phyloP scores from a whole-genome alignment of 2,888 invertebrate species.

The Chrysotoxum bicinctum region DNA sequence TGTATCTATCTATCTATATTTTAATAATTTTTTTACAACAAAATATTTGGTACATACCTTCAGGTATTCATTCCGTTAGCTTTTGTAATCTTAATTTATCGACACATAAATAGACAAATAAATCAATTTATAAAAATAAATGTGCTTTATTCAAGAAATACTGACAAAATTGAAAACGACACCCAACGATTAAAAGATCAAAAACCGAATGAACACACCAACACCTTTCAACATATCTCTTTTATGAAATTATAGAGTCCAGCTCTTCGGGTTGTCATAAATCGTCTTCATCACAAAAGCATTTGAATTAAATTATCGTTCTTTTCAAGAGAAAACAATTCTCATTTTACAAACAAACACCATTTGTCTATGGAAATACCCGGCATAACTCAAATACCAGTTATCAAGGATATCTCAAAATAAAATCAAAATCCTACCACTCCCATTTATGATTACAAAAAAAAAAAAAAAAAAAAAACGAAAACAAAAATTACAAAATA shows the following conservation, averaged over 20 bases:
- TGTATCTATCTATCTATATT: no score
- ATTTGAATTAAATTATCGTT: conserved; percentile 49
- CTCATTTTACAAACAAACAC: conserved; percentile 36
- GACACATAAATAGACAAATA: no score
- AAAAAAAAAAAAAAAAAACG: conserved; percentile 14
- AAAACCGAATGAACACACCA: conserved; percentile 40
- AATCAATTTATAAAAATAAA: no score
- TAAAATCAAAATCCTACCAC: background rate
- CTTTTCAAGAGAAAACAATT: conserved; percentile 16
- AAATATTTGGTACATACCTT: no score
- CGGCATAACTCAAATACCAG: conserved; percentile 22
- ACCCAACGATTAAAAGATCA: conserved; percentile 42
- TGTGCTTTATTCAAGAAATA: background rate
- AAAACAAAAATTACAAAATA: conserved; percentile 43
- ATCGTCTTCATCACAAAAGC: conserved; percentile 22
- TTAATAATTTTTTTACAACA: no score
- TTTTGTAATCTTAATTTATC: no score
- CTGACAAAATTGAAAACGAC: background rate
- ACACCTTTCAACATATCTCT: background rate
- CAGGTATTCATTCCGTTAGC: no score
- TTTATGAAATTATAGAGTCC: background rate
- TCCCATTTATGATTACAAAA: conserved; percentile 34
- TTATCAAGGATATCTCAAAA: conserved; percentile 54
- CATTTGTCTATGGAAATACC: conserved; percentile 53
- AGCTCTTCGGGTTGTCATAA: conserved; percentile 2